A percentile compares a stretch with the other conserved stretches of the same genome.
phyloP scores from a whole-genome alignment of 2,888 invertebrate species.

The Hypomecis punctinalis region DNA sequence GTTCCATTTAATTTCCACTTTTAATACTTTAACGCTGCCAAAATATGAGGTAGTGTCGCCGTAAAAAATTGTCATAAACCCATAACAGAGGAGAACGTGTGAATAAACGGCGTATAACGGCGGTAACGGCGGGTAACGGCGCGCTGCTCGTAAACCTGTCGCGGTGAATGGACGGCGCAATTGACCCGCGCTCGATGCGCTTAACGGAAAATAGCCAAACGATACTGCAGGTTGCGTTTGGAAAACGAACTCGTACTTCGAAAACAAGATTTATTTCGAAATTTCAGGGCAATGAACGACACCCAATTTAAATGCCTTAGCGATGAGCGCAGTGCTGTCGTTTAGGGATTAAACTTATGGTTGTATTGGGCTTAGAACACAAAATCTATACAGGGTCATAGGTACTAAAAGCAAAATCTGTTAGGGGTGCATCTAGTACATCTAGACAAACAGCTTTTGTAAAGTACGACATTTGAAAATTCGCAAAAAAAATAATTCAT shows the following conservation, averaged over 20 bases:
- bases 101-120: constrained; percentile 66
- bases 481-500: no score
- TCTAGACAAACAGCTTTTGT: no score
- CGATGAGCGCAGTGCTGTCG: background rate
- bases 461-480: no score
- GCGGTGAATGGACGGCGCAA: constrained; percentile 66
- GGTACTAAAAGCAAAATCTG: no score
- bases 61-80: constrained; percentile 79
- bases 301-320: background rate
- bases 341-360: no score
- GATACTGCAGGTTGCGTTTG: background rate
- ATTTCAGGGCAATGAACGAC: background rate
- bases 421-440: no score
- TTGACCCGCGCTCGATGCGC: constrained; percentile 48
- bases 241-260: background rate
- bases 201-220: constrained; percentile 24
- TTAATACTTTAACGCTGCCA: constrained; percentile 70
- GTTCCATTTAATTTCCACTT: constrained; percentile 53
- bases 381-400: no score
- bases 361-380: no score
- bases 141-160: constrained; percentile 73
- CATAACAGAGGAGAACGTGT: constrained; percentile 71
- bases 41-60: constrained; percentile 76
- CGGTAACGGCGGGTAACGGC: constrained; percentile 46
- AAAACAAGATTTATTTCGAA: background rate